Conservation (phyloP, 2,113 vertebrate species). For the Hemibagrus wyckioides region DNA sequence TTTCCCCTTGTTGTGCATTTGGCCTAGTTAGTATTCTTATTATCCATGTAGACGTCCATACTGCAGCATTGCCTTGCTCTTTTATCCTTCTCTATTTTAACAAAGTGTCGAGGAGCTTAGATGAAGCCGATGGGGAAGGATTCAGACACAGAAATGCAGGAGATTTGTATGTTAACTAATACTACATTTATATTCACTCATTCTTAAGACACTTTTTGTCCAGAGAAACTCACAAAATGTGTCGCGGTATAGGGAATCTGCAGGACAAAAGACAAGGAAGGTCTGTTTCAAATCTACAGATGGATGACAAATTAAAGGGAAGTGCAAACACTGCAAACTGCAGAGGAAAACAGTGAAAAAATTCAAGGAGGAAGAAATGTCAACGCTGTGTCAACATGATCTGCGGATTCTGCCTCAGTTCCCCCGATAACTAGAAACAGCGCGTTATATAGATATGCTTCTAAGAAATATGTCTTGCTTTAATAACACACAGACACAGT, state of each 20-base stretch:
- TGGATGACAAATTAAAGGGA: not conserved
- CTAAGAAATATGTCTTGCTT: not conserved
- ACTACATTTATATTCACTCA: not conserved
- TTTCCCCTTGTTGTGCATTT: not conserved
- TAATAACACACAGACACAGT: not conserved
- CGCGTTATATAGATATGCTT: not conserved
- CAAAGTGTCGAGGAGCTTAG: constrained; percentile 63
- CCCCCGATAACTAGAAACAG: not conserved
- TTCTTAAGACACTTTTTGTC: not conserved
- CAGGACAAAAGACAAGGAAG: not conserved
- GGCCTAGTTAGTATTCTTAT: not conserved
- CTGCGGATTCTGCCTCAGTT: not conserved
- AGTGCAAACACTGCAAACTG: not conserved
- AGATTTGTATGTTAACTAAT: constrained; percentile 68
- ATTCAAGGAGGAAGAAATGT: not conserved
- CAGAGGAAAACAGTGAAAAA: not conserved
- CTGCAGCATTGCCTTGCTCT: not conserved
- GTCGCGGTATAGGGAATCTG: not conserved
- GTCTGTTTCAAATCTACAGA: not conserved
- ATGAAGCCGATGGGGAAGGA: constrained; percentile 80
- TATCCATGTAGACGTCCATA: not conserved
- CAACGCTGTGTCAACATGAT: not conserved
- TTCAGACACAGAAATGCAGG: constrained; percentile 74
- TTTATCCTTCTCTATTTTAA: not conserved
- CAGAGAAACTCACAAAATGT: not conserved